Percentiles rank a stretch among this genome's conserved stretches.
phyloP scores from a whole-genome alignment of 2,797 vertebrate species.

The Allobates femoralis region DNA sequence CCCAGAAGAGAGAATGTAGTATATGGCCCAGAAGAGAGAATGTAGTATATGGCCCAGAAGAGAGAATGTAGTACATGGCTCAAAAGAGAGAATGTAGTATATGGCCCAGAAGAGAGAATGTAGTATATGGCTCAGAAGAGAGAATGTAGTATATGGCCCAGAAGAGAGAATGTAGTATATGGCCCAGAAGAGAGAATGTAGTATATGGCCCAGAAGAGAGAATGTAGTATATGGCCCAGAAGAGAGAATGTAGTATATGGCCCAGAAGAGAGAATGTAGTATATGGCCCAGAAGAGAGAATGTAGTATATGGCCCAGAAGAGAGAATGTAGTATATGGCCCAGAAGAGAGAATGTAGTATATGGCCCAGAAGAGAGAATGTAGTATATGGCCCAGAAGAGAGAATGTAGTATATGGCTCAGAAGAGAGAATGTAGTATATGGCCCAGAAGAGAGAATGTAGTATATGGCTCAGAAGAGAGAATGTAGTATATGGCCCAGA shows the following conservation, averaged over 20 bases:
- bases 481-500: background rate
- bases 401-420: too few relatives aligned
- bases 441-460: background rate
- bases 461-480: background rate
- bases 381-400: background rate
- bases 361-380: background rate
- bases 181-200: too few relatives aligned
- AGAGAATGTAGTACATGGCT: background rate
- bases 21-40: too few relatives aligned
- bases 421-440: too few relatives aligned
- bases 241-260: too few relatives aligned
- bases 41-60: background rate
- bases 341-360: too few relatives aligned
- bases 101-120: too few relatives aligned
- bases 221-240: background rate
- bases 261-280: too few relatives aligned
- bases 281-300: background rate
- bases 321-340: too few relatives aligned
- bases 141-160: background rate
- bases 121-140: background rate
- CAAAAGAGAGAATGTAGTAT: background rate
- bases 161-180: too few relatives aligned
- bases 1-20: too few relatives aligned
- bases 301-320: background rate
- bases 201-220: background rate